Percentiles rank a stretch among this genome's conserved stretches.
Conservation (phyloP, 2,113 vertebrate species). For the Sinocyclocheilus anshuiensis region DNA sequence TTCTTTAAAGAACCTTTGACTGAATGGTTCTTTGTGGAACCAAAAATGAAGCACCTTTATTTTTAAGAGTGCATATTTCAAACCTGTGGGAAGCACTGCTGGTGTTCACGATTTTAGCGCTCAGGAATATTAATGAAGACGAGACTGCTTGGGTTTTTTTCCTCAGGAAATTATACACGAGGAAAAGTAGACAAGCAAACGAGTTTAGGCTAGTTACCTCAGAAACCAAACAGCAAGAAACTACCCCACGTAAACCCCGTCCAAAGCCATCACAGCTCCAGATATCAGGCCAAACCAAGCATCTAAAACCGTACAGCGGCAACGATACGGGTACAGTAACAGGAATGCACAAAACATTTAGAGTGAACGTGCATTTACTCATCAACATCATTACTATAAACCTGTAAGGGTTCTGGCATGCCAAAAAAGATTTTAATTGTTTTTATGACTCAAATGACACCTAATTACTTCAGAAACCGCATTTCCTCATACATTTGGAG, state of each 20-base stretch:
- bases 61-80: no score
- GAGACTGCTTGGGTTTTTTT: slow-evolving; percentile 44
- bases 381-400: not conserved
- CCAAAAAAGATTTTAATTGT: not conserved
- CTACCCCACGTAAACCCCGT: not conserved
- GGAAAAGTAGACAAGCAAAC: slow-evolving; percentile 65
- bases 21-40: no score
- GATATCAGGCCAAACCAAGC: slow-evolving; percentile 16
- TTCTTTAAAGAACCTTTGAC: no score
- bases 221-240: slow-evolving; percentile 50
- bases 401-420: not conserved
- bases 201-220: slow-evolving; percentile 67
- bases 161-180: slow-evolving; percentile 59
- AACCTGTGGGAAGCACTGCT: not conserved
- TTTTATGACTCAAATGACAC: not conserved
- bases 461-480: not conserved
- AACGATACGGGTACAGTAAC: not conserved
- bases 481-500: not conserved
- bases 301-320: not conserved
- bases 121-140: slow-evolving; percentile 53
- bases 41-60: no score
- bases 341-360: not conserved
- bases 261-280: not conserved
- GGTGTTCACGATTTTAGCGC: slow-evolving; percentile 22
- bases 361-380: not conserved